Evolutionary conservation across 2,113 vertebrate genomes (phyloP), one percentile per base, ranked within the genome.

Genomic region (Peromyscus maniculatus): DNA sequence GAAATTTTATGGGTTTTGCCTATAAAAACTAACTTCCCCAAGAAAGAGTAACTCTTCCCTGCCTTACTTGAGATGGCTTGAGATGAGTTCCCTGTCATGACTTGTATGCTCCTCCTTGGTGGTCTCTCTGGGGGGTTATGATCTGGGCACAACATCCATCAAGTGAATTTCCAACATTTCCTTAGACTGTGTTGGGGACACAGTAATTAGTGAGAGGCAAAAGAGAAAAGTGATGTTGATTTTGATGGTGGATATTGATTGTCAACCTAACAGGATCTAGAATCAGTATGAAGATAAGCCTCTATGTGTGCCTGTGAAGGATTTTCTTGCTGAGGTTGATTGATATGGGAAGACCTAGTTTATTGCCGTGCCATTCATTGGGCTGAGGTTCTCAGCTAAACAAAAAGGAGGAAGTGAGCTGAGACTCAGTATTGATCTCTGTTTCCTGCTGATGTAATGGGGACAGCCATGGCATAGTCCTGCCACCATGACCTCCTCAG

Each of bases 281-380:
- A 59, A 39, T 16, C 55, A 26, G 24, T 12, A 26, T 39, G 17
- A 6, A 39, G 57, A 62, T 1, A 11, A 26, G 2, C 36, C 52
- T 57, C 31, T 57, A 9, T 22, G 36, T 7, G 0, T 59, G 10
- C 2, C 21, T 82, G 33, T 24, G 55, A 80, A 36, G 31, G 4
- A 80, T 80, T n/a, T 57, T 57, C 33, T 80, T 59, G 13, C 24
- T 11, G 24, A 7, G 22, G 10, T 5, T 83, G n/a, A 39, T 83
- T 59, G 36, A 5, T 0, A 1, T 43, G 7, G 15, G n/a, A 64
- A 64, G 12, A 28, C 24, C 28, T 17, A 2, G 0, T 26, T 62
- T 3, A n/a, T 6, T 10, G 6, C n/a, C 26, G n/a, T 22, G 16
- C n/a, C 12, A 84, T 43, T 62, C 22, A 5, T 43, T 43, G 12